These are phyloP conservation scores for Aptenodytes forsteri DNA, from an alignment of 2,113 vertebrate genomes.

Conservation along the genomic window DNA sequence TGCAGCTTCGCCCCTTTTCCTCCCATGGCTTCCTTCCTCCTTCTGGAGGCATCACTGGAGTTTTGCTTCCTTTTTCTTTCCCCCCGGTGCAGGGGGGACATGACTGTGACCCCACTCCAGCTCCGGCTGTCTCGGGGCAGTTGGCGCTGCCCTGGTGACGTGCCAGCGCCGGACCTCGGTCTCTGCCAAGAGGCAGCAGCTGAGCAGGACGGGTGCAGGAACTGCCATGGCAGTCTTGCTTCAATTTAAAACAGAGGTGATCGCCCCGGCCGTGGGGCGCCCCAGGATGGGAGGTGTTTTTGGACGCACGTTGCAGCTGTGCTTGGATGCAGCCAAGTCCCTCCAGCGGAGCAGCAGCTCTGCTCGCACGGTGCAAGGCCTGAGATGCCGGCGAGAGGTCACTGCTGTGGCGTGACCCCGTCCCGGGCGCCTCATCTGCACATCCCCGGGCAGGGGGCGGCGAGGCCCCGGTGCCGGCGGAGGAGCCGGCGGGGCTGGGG, in stretches of 20 bases:
- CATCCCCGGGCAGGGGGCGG: neutral
- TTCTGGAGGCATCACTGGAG: neutral
- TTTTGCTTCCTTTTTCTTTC: neutral
- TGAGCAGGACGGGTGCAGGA: neutral
- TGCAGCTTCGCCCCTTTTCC: neutral
- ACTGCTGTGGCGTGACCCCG: neutral
- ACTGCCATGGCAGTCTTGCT: rapidly evolving
- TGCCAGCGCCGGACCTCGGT: rapidly evolving
- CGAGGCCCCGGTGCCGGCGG: neutral
- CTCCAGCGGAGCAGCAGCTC: neutral
- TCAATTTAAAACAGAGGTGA: rapidly evolving
- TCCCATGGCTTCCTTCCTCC: neutral
- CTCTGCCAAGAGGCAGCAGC: neutral
- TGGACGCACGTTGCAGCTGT: neutral
- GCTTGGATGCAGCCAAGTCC: neutral
- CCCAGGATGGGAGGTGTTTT: neutral
- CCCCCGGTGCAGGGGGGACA: neutral
- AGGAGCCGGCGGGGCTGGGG: neutral
- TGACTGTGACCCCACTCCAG: rapidly evolving
- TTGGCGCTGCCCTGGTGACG: rapidly evolving
- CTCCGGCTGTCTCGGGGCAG: rapidly evolving
- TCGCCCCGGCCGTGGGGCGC: neutral
- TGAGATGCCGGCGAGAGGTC: neutral
- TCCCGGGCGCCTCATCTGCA: rapidly evolving
- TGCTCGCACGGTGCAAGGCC: neutral